These are phyloP conservation scores for Odontamblyopus lacepedii DNA, from an alignment of 2,797 vertebrate genomes.

Conservation along the genomic window DNA sequence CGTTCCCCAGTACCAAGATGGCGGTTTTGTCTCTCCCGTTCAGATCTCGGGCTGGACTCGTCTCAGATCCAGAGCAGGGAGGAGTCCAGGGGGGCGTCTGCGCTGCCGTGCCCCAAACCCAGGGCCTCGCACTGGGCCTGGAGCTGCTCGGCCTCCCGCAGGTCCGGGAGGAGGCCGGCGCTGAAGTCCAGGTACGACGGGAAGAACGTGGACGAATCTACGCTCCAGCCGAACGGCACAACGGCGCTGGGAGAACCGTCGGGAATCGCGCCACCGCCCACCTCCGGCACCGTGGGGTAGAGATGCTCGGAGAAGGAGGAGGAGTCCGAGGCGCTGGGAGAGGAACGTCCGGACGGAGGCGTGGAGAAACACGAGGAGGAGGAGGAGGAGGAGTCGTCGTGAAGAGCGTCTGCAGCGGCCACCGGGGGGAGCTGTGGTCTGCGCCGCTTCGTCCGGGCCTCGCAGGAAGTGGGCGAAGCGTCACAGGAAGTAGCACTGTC, in stretches of 20 bases:
- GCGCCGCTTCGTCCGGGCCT: background rate
- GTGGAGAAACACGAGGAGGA: background rate
- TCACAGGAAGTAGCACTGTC: slow-evolving; percentile 42
- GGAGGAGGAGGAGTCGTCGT: background rate
- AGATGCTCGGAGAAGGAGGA: background rate
- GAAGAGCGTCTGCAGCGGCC: background rate
- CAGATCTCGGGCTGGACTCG: no score
- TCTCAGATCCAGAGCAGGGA: background rate
- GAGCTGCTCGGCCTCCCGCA: slow-evolving; percentile 5
- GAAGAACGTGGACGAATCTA: background rate
- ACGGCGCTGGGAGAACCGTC: background rate
- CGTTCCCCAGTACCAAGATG: no score
- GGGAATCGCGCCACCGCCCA: background rate
- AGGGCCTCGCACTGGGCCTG: slow-evolving; percentile 1
- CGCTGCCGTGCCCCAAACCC: background rate
- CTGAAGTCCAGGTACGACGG: background rate
- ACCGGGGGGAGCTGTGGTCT: background rate
- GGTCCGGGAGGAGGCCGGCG: background rate
- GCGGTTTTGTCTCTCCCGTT: no score
- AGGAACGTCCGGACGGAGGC: background rate
- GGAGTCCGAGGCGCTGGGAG: background rate
- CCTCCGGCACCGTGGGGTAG: background rate
- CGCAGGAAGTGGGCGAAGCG: slow-evolving; percentile 17
- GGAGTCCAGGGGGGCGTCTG: background rate
- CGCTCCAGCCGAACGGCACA: background rate